Conservation (phyloP, 2,888 invertebrate species). For the Frankliniella intonsa region DNA sequence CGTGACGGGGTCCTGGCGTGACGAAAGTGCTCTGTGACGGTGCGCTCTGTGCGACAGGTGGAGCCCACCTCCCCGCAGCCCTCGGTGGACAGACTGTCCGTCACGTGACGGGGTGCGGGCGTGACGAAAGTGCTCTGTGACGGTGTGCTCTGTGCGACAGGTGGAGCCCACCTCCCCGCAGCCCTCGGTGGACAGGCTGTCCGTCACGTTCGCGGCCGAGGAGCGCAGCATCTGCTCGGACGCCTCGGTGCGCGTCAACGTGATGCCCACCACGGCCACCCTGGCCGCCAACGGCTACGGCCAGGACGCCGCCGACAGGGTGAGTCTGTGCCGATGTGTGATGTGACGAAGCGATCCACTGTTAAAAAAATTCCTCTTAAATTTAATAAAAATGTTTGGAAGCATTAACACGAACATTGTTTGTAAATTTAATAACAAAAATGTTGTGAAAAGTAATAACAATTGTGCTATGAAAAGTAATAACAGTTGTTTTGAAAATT, state of each 20-base stretch:
- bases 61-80: constrained; percentile 64
- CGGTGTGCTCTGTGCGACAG: constrained; percentile 37
- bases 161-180: constrained; percentile 62
- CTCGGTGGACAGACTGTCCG: constrained; percentile 65
- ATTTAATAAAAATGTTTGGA: no score
- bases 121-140: no score
- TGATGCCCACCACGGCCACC: constrained; percentile 48
- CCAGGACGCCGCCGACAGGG: constrained; percentile 48
- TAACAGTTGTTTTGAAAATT: no score
- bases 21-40: no score
- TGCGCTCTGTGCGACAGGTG: constrained; percentile 45
- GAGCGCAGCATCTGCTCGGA: constrained; percentile 47
- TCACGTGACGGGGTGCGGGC: no score
- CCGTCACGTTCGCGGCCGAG: constrained; percentile 66
- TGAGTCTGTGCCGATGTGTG: constrained; percentile 32
- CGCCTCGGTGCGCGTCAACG: constrained; percentile 42
- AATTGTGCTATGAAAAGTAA: no score
- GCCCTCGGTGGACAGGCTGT: constrained; percentile 64
- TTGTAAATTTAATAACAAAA: no score
- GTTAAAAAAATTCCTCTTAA: no score
- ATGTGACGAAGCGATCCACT: no score
- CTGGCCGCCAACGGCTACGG: constrained; percentile 49
- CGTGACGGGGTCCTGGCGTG: no score
- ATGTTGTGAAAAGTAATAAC: no score
- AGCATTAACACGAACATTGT: no score